phyloP scores from a whole-genome alignment of 2,888 invertebrate species.

The Platerodrilus igneus region DNA sequence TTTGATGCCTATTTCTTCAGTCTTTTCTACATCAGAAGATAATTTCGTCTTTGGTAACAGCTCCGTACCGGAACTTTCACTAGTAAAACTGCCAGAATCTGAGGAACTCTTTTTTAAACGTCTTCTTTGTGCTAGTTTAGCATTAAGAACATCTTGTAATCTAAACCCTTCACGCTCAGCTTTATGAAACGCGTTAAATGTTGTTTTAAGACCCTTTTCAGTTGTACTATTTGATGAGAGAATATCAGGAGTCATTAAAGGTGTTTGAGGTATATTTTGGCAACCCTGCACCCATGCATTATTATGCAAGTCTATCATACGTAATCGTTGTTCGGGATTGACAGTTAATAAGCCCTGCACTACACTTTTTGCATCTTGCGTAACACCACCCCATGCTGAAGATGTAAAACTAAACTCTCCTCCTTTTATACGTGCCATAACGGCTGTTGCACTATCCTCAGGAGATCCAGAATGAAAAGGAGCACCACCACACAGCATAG shows the following conservation, averaged over 20 bases:
- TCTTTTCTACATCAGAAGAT: conserved; percentile 35
- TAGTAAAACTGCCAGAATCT: conserved; percentile 46
- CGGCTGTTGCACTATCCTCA: conserved; percentile 67
- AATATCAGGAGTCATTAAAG: conserved; percentile 60
- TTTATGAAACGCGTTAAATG: conserved; percentile 64
- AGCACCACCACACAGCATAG: conserved; percentile 74
- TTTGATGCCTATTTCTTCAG: conserved; percentile 32
- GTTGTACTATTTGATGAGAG: conserved; percentile 49
- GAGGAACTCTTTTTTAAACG: conserved; percentile 56
- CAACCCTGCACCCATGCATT: conserved; percentile 62
- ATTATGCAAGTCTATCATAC: conserved; percentile 61
- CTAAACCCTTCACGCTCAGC: conserved; percentile 70
- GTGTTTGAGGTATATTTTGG: conserved; percentile 49
- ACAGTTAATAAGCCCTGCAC: conserved; percentile 73
- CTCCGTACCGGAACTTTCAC: no score
- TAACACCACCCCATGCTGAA: conserved; percentile 67
- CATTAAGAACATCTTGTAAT: conserved; percentile 65
- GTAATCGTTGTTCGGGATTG: conserved; percentile 67
- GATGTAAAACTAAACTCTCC: conserved; percentile 73
- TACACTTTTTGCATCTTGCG: conserved; percentile 68
- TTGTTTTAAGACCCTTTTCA: conserved; percentile 56
- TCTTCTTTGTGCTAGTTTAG: conserved; percentile 65
- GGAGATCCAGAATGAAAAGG: conserved; percentile 74
- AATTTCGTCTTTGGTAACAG: conserved; percentile 31
- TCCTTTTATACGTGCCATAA: conserved; percentile 75